Evolutionary conservation across 2,113 vertebrate species (phyloP), one percentile per base, ranked within the genome.

Genomic region (Reinhardtius hippoglossoides): DNA sequence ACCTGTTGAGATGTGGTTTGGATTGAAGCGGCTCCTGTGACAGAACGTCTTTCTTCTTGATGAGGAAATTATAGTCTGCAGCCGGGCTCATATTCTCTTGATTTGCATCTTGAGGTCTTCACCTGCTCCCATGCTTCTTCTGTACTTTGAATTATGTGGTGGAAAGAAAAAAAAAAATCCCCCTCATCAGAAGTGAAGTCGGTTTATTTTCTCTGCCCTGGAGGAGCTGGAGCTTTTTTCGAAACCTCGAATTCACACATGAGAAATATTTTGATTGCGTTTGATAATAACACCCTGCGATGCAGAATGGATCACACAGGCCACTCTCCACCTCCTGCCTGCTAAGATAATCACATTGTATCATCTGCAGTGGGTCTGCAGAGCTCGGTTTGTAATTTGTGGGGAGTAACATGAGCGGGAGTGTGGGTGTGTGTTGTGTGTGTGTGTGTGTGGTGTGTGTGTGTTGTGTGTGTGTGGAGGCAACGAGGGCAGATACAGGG

Each of bases 1-100:
- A 87, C 73, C 87, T 88, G 80, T 67, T 90, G 87, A 90, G 88
- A 82, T 91, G 89, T 77, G 91, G 89, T 91, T 91, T 87, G 85
- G 90, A 89, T 81, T 35, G 64, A 87, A 79, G 88, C 72, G 12
- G 68, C 52, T 83, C 76, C 69, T 65, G 55, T 86, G 88, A 89
- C 86, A 80, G 85, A 75, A 8, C 55, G 73, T 76, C 82, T 80
- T 84, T 88, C 74, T 71, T 82, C 63, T 76, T 91, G 86, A 90
- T 88, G 89, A 85, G 89, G 80, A 90, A 93, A 93, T 92, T 87
- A 92, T 42, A 91, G 90, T 40, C 65, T 59, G 10, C 74, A 62
- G 62, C 35, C 13, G 2, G 12, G 79, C 65, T 89, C 79, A 60
- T 61, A 60, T 88, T 89, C 82, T 71, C 88, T 77, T 77, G 63